A percentile compares a stretch with the other conserved stretches of the same genome.
Evolutionary conservation across 2,888 invertebrate species (phyloP).

Genomic region (Plutella xylostella): DNA sequence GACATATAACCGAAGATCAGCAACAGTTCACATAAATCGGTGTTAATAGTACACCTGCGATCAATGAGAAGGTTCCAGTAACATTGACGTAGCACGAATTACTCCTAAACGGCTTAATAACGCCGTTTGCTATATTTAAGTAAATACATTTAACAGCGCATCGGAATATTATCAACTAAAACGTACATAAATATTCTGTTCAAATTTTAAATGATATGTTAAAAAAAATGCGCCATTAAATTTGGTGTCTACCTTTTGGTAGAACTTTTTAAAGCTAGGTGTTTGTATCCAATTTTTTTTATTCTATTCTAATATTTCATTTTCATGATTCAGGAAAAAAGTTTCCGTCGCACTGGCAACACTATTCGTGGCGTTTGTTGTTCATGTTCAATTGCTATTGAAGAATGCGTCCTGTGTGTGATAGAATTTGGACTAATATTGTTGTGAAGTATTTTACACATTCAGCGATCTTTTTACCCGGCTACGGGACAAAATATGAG

Average conservation of each 20-base stretch:
- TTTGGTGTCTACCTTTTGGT: not conserved
- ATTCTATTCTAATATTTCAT: not conserved
- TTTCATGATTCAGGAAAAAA: not conserved
- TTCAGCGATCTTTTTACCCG: not conserved
- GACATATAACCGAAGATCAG: too few species aligned
- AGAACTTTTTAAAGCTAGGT: not conserved
- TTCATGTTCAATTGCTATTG: conserved; percentile 52
- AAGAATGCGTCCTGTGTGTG: conserved; percentile 58
- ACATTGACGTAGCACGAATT: too few species aligned
- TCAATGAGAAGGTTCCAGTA: too few species aligned
- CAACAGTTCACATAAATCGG: too few species aligned
- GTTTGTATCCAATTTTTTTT: not conserved
- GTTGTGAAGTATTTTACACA: conserved; percentile 11
- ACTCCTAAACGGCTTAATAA: too few species aligned
- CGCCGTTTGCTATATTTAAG: too few species aligned
- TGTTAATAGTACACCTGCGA: too few species aligned
- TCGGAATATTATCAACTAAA: too few species aligned
- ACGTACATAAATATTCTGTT: not conserved
- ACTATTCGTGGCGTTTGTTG: conserved; percentile 16
- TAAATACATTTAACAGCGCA: too few species aligned
- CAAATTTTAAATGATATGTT: not conserved
- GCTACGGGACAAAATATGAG: not conserved
- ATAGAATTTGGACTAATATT: conserved; percentile 59
- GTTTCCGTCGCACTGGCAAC: not conserved
- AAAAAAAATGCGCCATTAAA: not conserved